phyloP scores from a whole-genome alignment of 2,113 vertebrate species.

The Engraulis encrasicolus region DNA sequence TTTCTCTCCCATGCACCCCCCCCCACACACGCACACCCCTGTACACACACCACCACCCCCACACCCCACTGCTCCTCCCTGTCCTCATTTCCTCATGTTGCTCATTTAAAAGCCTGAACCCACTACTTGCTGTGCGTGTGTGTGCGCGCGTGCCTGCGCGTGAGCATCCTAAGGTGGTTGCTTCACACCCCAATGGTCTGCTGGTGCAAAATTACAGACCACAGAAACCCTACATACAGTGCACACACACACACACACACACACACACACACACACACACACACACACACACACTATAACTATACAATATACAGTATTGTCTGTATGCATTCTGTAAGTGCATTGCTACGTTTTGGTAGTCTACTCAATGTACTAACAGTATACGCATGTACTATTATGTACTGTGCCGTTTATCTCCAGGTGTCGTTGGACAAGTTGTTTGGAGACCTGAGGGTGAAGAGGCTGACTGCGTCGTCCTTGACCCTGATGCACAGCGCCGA shows the following conservation, averaged over 20 bases:
- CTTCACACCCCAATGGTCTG: too few species aligned
- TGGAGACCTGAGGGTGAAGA: constrained; percentile 72
- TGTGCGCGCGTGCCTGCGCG: too few species aligned
- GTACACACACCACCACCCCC: not conserved
- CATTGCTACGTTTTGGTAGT: too few species aligned
- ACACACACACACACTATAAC: not conserved
- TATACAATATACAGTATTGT: not conserved
- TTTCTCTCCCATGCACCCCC: too few species aligned
- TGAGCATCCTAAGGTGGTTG: too few species aligned
- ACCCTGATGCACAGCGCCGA: constrained; percentile 80
- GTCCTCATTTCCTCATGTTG: too few species aligned
- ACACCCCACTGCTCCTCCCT: too few species aligned
- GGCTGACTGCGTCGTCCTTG: constrained; percentile 75
- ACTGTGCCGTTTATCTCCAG: constrained; percentile 58
- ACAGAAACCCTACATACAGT: too few species aligned
- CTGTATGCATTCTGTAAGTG: not conserved
- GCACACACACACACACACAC: not conserved
- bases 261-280: not conserved
- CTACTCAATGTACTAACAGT: too few species aligned
- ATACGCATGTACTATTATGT: not conserved
- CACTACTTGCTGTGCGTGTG: too few species aligned
- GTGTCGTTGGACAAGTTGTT: constrained; percentile 78
- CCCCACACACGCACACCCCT: not conserved
- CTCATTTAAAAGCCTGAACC: too few species aligned
- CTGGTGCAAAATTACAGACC: too few species aligned